Percentiles rank a stretch among this genome's conserved stretches.
Conservation (phyloP, 2,797 vertebrate species). For the Syncerus caffer region DNA sequence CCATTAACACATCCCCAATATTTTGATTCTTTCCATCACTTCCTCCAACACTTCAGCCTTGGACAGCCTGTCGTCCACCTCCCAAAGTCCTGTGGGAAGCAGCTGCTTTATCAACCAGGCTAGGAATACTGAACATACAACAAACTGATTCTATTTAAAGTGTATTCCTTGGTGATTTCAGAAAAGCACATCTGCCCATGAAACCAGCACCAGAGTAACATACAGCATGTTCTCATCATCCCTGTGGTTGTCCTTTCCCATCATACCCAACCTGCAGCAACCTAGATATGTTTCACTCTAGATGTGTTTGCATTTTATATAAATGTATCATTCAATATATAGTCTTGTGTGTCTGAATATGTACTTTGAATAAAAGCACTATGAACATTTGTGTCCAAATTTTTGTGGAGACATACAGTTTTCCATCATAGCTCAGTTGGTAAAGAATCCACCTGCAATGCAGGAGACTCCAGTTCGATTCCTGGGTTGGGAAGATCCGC, state of each 20-base stretch:
- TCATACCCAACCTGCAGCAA: not conserved
- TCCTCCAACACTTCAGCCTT: not conserved
- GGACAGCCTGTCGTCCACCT: not conserved
- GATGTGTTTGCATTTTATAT: not conserved
- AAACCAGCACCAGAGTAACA: not conserved
- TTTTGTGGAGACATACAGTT: not conserved
- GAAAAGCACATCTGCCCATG: not conserved
- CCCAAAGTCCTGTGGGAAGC: not conserved
- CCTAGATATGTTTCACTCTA: not conserved
- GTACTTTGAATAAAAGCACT: not conserved
- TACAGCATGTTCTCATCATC: not conserved
- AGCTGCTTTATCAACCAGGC: not conserved
- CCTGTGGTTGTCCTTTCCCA: not conserved
- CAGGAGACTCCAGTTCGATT: not conserved
- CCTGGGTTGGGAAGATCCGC: too few relatives aligned
- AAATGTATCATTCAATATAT: not conserved
- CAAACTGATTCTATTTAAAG: not conserved
- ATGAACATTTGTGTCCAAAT: not conserved
- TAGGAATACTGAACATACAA: not conserved
- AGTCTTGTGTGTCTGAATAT: not conserved
- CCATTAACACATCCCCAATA: not conserved
- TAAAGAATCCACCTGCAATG: not conserved
- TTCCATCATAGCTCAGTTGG: not conserved
- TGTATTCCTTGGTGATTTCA: not conserved
- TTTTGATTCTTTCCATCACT: not conserved